phyloP scores from a whole-genome alignment of 2,113 vertebrate species.

The Corvus hawaiiensis region DNA sequence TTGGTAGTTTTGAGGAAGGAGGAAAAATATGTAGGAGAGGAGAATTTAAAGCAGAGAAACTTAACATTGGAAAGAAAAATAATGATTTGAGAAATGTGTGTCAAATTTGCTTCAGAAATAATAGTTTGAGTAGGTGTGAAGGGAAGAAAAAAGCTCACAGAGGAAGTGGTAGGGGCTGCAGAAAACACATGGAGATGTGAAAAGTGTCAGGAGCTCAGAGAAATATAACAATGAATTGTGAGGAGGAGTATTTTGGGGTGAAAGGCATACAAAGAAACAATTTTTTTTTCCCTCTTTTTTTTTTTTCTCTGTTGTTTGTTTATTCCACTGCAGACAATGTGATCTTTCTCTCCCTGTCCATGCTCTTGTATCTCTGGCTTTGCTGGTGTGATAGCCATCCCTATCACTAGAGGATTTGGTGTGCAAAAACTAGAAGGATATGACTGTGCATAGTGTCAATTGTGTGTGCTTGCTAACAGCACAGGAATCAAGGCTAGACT shows the following conservation, averaged over 20 bases:
- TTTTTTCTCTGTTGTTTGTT: not conserved
- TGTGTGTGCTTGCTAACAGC: not conserved
- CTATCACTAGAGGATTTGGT: not conserved
- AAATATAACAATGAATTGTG: not conserved
- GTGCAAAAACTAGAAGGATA: not conserved
- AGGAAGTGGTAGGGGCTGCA: slow-evolving; percentile 12
- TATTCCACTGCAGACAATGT: not conserved
- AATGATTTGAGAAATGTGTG: slow-evolving; percentile 14
- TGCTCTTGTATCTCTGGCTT: not conserved
- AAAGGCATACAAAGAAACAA: not conserved
- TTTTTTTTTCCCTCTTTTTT: accelerated
- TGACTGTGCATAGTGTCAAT: not conserved
- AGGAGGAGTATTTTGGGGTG: not conserved
- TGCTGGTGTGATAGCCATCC: not conserved
- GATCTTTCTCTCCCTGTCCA: not conserved
- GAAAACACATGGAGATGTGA: not conserved
- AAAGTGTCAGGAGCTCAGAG: not conserved
- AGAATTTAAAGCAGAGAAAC: not conserved
- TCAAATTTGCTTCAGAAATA: slow-evolving; percentile 39
- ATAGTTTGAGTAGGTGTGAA: slow-evolving; percentile 45
- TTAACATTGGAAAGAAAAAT: not conserved
- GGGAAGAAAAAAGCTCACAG: not conserved
- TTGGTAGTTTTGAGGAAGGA: not conserved
- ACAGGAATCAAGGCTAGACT: not conserved
- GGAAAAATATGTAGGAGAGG: not conserved